phyloP scores from a whole-genome alignment of 2,113 vertebrate species.

The Xiphorhynchus elegans region DNA sequence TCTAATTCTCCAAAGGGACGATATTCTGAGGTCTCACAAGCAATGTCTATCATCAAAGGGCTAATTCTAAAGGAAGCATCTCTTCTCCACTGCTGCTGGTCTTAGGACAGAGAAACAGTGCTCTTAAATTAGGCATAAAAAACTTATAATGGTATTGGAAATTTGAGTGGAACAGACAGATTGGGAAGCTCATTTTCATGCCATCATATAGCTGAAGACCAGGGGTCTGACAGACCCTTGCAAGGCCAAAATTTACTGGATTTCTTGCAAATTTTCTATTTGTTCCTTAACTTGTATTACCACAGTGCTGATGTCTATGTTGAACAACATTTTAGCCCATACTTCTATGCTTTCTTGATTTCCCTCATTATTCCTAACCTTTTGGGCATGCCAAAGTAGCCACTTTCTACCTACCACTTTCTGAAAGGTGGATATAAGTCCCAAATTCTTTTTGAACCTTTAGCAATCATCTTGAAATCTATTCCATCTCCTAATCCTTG shows the following conservation, averaged over 20 bases:
- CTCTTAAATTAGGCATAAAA: not conserved
- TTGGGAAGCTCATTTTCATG: not conserved
- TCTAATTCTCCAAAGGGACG: not conserved
- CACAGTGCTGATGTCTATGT: not conserved
- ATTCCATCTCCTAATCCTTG: not conserved
- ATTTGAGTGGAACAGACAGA: not conserved
- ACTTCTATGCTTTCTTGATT: fast-evolving
- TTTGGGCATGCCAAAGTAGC: not conserved
- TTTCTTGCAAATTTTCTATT: not conserved
- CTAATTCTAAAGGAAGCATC: not conserved
- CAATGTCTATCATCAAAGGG: not conserved
- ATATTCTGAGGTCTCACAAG: not conserved
- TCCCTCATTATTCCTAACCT: not conserved
- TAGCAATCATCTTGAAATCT: not conserved
- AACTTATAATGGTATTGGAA: not conserved
- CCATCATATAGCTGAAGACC: not conserved
- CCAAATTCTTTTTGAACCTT: not conserved
- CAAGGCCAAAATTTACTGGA: not conserved
- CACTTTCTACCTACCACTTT: not conserved
- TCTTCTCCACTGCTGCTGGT: not conserved
- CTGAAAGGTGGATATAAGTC: not conserved
- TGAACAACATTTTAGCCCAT: not conserved
- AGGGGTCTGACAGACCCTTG: not conserved
- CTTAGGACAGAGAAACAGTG: not conserved
- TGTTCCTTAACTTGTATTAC: not conserved